Conservation (phyloP, 2,888 invertebrate genomes). For the Diarsia dahlii region DNA sequence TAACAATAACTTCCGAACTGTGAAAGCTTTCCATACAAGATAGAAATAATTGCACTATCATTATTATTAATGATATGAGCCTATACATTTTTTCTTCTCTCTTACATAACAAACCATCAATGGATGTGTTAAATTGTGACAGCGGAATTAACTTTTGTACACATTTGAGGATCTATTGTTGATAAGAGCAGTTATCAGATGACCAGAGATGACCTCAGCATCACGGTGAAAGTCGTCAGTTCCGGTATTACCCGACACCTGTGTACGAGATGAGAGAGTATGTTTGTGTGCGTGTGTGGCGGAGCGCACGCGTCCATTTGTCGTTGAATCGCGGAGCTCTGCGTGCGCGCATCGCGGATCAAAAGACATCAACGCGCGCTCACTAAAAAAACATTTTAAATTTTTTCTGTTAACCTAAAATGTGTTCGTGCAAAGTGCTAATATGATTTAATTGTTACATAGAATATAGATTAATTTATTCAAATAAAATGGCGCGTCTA, state of each 20-base stretch:
- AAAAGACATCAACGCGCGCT: slow-evolving; percentile 73
- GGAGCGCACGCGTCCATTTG: slow-evolving; percentile 81
- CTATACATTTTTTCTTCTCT: slow-evolving; percentile 12
- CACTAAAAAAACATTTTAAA: slow-evolving; percentile 48
- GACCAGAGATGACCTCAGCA: slow-evolving; percentile 78
- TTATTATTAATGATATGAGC: slow-evolving; percentile 7
- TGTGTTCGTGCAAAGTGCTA: slow-evolving; percentile 66
- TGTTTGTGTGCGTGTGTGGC: slow-evolving; percentile 77
- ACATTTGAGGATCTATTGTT: slow-evolving; percentile 73
- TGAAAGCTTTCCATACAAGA: slow-evolving; percentile 46
- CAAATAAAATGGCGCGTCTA: slow-evolving; percentile 74
- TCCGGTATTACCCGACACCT: slow-evolving; percentile 88
- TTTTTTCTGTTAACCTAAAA: slow-evolving; percentile 7
- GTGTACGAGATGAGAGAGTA: slow-evolving; percentile 81
- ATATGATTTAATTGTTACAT: slow-evolving; percentile 50
- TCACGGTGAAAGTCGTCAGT: slow-evolving; percentile 85
- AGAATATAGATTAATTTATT: slow-evolving; percentile 16
- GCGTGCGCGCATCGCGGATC: slow-evolving; percentile 79
- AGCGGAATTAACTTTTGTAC: slow-evolving; percentile 27
- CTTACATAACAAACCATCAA: slow-evolving; percentile 41
- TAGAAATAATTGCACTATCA: slow-evolving; percentile 38
- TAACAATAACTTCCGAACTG: slow-evolving; percentile 53
- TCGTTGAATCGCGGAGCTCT: slow-evolving; percentile 76
- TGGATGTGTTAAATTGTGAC: slow-evolving; percentile 23
- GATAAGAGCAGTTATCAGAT: slow-evolving; percentile 81